Percentiles rank a stretch among this genome's conserved stretches.
phyloP scores from a whole-genome alignment of 2,113 vertebrate species.

The Xyliphius kryptos region DNA sequence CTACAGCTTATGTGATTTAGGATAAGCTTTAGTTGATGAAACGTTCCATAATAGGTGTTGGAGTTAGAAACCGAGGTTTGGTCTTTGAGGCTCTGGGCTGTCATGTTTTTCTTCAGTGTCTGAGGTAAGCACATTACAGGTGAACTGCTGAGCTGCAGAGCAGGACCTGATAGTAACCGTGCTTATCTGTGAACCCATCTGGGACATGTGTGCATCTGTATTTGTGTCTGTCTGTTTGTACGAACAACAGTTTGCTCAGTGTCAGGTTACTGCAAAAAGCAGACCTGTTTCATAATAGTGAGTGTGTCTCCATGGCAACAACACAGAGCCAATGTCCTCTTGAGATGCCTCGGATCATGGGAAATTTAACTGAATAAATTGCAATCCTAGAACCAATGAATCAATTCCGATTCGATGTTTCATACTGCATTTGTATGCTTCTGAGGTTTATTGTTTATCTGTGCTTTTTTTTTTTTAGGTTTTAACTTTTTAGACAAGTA shows the following conservation, averaged over 20 bases:
- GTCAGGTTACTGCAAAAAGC: slow-evolving; percentile 39
- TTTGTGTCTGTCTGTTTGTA: slow-evolving; percentile 17
- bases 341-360: background rate
- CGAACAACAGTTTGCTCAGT: slow-evolving; percentile 9
- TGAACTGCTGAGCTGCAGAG: background rate
- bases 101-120: background rate
- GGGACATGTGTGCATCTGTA: slow-evolving; percentile 10
- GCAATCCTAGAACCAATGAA: background rate
- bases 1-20: slow-evolving; percentile 16
- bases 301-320: slow-evolving; percentile 42
- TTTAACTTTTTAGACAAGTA: too few relatives aligned
- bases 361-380: slow-evolving; percentile 15
- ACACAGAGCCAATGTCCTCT: slow-evolving; percentile 20
- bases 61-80: slow-evolving; percentile 7
- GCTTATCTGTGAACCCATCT: too few relatives aligned
- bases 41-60: background rate
- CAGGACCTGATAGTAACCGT: too few relatives aligned
- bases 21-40: slow-evolving; percentile 7
- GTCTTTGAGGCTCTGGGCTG: background rate
- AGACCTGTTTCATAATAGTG: slow-evolving; percentile 43
- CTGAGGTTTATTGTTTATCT: too few relatives aligned
- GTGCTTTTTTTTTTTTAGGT: too few relatives aligned
- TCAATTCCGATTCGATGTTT: background rate
- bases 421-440: too few relatives aligned
- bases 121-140: background rate